Evolutionary conservation across 2,797 vertebrate genomes (phyloP), one percentile per base, ranked within the genome.

Genomic region (Premnoplex brunnescens): DNA sequence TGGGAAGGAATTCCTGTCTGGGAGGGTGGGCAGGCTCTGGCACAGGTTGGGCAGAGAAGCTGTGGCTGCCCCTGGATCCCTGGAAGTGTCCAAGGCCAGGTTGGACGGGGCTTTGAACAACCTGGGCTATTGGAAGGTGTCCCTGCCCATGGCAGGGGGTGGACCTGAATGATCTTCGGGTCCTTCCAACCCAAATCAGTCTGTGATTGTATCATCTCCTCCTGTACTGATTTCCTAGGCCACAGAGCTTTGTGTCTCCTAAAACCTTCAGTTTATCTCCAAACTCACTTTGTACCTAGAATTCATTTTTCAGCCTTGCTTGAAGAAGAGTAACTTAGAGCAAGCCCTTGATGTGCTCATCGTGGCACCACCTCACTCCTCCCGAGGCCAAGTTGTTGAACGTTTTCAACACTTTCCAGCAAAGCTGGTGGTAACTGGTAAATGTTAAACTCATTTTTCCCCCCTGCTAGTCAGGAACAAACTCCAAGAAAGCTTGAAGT

Each of bases 101-200:
- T 1, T 10, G 60, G 36, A n/a, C n/a, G n/a, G n/a, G n/a, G n/a
- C n/a, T n/a, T n/a, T n/a, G n/a, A 69, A 27, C 34, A 5, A 0
- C 34, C 34, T 72, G 51, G 68, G 16, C 15, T 4, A 8, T 28
- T 8, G 46, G 19, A 0, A 76, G 18, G 17, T 62, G 18, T 23
- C 39, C 60, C 60, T 43, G 20, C 39, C 36, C 28, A 20, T 14
- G 28, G 28, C 22, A 14, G 15, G 36, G 19, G 27, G 7, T 58
- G n/a, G n/a, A n/a, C 32, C 2, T 1, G 8, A 30, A 2, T 49
- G 34, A 1, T 2, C 2, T 48, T 41, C 18, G 0, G 1, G 2
- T 32, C 20, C 27, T 3, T 21, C 21, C 34, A 23, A 11, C 21
- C 30, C 68, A 41, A 30, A 1, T 8, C 7, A 27, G 9, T 60